Percentiles rank a stretch among this genome's conserved stretches.
These are phyloP conservation scores for Himantopus leucocephalus DNA, from an alignment of 2,113 vertebrate species.

Conservation along the genomic window DNA sequence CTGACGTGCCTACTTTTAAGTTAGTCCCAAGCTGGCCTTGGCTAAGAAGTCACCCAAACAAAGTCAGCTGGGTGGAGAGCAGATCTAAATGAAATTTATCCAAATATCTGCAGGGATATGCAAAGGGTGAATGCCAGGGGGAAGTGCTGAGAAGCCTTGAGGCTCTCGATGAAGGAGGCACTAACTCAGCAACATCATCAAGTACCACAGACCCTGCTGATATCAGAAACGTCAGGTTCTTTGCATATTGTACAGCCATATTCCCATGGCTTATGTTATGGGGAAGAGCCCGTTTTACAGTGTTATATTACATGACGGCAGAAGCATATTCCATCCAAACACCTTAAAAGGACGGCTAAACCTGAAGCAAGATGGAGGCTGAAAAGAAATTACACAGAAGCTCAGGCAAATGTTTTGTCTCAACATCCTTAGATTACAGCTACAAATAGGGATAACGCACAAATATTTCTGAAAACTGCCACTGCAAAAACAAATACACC, in stretches of 20 bases:
- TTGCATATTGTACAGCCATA: background rate
- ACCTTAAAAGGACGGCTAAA: rapidly evolving
- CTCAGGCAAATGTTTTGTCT: background rate
- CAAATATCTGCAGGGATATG: background rate
- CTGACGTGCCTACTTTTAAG: background rate
- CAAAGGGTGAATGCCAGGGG: background rate
- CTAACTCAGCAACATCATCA: background rate
- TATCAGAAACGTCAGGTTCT: background rate
- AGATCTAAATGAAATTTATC: background rate
- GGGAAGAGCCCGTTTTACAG: background rate
- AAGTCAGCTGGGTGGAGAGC: background rate
- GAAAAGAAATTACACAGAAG: background rate
- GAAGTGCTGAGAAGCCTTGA: background rate
- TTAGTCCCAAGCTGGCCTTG: background rate
- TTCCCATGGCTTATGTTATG: background rate
- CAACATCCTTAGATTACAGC: background rate
- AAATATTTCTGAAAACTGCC: background rate
- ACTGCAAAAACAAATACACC: background rate
- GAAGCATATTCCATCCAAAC: background rate
- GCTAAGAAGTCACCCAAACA: background rate
- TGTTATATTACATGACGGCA: rapidly evolving
- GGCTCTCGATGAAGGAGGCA: background rate
- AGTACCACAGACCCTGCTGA: background rate
- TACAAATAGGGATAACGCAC: background rate
- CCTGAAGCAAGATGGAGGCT: background rate